phyloP scores from a whole-genome alignment of 2,113 vertebrate species.

The Myiopsitta monachus region DNA sequence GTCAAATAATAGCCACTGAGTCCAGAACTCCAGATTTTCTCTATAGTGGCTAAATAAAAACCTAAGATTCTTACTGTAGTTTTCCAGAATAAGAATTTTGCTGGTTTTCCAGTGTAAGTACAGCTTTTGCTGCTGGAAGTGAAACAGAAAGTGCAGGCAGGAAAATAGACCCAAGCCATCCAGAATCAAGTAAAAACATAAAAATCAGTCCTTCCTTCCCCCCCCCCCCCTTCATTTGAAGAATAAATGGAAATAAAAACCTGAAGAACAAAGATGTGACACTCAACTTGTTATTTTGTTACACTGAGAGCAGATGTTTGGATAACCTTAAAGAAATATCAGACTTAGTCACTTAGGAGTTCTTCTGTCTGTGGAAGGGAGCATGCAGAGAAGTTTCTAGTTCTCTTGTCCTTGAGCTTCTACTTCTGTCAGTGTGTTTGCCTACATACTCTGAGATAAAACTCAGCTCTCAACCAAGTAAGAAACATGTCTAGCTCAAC shows the following conservation, averaged over 20 bases:
- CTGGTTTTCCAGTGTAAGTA: neutral
- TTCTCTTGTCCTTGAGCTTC: neutral
- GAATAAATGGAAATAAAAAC: neutral
- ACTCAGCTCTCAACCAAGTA: neutral
- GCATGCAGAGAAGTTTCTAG: neutral
- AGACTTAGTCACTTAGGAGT: neutral
- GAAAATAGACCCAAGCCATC: neutral
- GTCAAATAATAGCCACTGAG: neutral
- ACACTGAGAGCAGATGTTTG: neutral
- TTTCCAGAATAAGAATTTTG: neutral
- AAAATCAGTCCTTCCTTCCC: neutral
- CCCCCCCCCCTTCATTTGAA: accelerated
- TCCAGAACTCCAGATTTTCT: neutral
- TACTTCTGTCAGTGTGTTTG: neutral
- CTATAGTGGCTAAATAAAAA: neutral
- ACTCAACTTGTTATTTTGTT: neutral
- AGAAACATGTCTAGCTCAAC: neutral
- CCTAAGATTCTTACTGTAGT: neutral
- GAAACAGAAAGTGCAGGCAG: neutral
- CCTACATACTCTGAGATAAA: neutral
- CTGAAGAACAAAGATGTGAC: neutral
- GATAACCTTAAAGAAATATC: neutral
- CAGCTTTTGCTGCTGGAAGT: neutral
- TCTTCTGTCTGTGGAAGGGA: neutral
- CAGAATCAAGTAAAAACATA: neutral